Conservation (phyloP, 2,113 vertebrate species). For the Egretta garzetta region DNA sequence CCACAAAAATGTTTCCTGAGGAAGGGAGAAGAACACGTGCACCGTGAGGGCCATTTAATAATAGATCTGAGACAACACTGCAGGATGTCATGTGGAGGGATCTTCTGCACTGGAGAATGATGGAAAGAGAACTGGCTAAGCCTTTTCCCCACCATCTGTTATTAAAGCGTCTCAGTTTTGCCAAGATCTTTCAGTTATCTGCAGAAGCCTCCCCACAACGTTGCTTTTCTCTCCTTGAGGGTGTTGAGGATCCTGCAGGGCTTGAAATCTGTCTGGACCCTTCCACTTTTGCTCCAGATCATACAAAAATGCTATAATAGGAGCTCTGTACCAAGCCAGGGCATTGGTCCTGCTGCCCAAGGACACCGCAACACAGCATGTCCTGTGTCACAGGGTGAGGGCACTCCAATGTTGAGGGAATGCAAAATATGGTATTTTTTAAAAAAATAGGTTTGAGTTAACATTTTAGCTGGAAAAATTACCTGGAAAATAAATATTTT, state of each 20-base stretch:
- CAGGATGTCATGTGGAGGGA: conserved; percentile 4
- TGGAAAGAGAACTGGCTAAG: conserved; percentile 2
- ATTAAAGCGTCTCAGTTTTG: conserved; percentile 23
- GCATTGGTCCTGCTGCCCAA: not conserved
- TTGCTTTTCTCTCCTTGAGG: not conserved
- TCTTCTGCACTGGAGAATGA: not conserved
- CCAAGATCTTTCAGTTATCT: conserved; percentile 26
- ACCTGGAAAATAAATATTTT: not conserved
- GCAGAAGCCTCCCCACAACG: not conserved
- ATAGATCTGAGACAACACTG: not conserved
- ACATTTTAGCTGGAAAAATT: not conserved
- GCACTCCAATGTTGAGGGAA: not conserved
- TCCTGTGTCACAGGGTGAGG: not conserved
- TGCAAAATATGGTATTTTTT: not conserved
- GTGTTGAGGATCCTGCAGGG: not conserved
- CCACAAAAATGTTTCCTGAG: not conserved
- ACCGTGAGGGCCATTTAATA: not conserved
- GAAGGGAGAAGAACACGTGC: not conserved
- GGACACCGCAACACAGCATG: not conserved
- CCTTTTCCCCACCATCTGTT: conserved; percentile 28
- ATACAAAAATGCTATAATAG: not conserved
- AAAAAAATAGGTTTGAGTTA: not conserved
- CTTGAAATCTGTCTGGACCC: not conserved
- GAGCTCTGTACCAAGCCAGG: not conserved
- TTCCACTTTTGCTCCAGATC: not conserved